Conservation (phyloP, 2,888 invertebrate species). For the Pyrochroa serraticornis region DNA sequence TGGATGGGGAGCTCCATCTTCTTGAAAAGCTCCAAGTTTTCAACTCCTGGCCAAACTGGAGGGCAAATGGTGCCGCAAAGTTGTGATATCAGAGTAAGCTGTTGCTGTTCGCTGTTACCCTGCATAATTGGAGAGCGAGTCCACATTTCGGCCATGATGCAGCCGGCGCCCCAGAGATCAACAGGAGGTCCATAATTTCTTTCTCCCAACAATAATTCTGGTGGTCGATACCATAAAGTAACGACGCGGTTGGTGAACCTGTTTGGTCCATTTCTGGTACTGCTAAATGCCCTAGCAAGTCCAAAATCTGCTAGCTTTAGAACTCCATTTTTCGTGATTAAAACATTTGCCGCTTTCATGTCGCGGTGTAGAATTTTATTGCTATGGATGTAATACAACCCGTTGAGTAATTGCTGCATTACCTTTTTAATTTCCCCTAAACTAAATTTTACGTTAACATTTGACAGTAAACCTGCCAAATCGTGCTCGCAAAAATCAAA, state of each 20-base stretch:
- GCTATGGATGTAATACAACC: constrained; percentile 94
- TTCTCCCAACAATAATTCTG: constrained; percentile 76
- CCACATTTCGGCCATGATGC: constrained; percentile 99
- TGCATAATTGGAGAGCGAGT: constrained; percentile 93
- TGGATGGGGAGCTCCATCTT: constrained; percentile 88
- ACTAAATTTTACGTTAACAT: constrained; percentile 94
- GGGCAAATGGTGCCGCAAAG: constrained; percentile 95
- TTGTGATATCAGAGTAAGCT: constrained; percentile 91
- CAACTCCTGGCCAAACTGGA: constrained; percentile 93
- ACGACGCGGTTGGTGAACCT: constrained; percentile 97
- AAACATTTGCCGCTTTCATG: constrained; percentile 99
- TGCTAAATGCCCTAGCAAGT: constrained; percentile 90
- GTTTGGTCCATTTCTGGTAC: constrained; percentile 83
- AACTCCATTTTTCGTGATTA: constrained; percentile 93
- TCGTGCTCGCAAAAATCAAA: constrained; percentile 99
- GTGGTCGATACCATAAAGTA: constrained; percentile 91
- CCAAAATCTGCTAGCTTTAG: constrained; percentile 98
- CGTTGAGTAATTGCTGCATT: constrained; percentile 84
- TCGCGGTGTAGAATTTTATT: constrained; percentile 95
- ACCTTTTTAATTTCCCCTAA: constrained; percentile 97
- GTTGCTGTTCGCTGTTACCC: constrained; percentile 96
- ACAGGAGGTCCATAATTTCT: constrained; percentile 96
- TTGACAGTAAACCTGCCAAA: constrained; percentile 92
- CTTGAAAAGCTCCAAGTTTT: constrained; percentile 83
- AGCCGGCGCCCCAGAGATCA: constrained; percentile 97